These are phyloP conservation scores for Ridgeia piscesae DNA, from an alignment of 1,140 invertebrate species.

Conservation along the genomic window DNA sequence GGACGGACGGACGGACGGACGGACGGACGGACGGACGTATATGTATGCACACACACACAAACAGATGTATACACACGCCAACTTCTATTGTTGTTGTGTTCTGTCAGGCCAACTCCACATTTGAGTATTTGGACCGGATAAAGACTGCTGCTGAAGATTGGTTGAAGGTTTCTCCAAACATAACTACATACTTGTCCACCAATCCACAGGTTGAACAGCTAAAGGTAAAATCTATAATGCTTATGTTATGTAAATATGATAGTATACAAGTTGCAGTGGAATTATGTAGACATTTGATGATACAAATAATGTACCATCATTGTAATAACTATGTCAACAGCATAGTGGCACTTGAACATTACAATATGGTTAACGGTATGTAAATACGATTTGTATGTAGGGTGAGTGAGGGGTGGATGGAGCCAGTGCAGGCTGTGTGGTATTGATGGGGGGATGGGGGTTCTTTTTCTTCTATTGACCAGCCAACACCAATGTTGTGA, in stretches of 20 bases:
- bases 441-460: too few relatives aligned
- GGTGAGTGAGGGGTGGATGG: too few relatives aligned
- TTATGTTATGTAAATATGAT: neutral
- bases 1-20: too few relatives aligned
- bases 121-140: conserved; percentile 42
- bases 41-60: too few relatives aligned
- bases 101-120: conserved; percentile 50
- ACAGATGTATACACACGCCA: neutral
- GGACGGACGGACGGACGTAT: too few relatives aligned
- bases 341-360: neutral
- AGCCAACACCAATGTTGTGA: too few relatives aligned
- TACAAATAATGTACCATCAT: neutral
- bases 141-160: conserved; percentile 46
- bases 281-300: neutral
- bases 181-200: conserved; percentile 40
- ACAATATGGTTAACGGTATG: neutral
- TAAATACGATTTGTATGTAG: too few relatives aligned
- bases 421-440: too few relatives aligned
- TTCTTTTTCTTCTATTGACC: too few relatives aligned
- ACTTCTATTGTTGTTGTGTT: conserved; percentile 9
- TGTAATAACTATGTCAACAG: neutral
- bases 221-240: conserved; percentile 28
- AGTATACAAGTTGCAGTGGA: neutral
- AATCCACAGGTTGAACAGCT: conserved; percentile 35
- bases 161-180: conserved; percentile 40